Percentiles rank a stretch among this genome's conserved stretches.
Conservation (phyloP, 2,797 vertebrate species). For the Sandelia bainsii region DNA sequence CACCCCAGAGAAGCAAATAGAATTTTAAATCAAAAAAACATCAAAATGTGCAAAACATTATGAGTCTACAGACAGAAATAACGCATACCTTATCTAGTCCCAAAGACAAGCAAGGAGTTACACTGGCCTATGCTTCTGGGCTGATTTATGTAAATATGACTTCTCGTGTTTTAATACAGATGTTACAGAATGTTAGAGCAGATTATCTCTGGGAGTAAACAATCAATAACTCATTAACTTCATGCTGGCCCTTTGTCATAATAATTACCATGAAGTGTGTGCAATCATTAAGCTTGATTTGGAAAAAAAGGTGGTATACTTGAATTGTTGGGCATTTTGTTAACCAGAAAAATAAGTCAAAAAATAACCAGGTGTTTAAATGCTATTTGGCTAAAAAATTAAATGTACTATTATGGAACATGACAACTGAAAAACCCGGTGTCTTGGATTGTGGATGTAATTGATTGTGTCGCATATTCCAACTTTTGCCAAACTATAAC, state of each 20-base stretch:
- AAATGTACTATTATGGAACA: slow-evolving; percentile 16
- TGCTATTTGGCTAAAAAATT: slow-evolving; percentile 12
- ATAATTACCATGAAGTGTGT: slow-evolving; percentile 56
- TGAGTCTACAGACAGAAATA: slow-evolving; percentile 44
- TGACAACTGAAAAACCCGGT: background rate
- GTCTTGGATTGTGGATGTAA: slow-evolving; percentile 21
- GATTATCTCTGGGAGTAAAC: slow-evolving; percentile 69
- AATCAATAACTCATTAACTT: slow-evolving; percentile 76
- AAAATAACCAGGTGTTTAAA: slow-evolving; percentile 20
- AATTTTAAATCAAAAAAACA: slow-evolving; percentile 46
- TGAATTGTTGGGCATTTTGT: slow-evolving; percentile 75
- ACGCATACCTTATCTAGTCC: slow-evolving; percentile 47
- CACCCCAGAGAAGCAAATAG: slow-evolving; percentile 45
- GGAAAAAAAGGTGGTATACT: slow-evolving; percentile 47
- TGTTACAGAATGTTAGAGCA: slow-evolving; percentile 60
- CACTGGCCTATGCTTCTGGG: slow-evolving; percentile 34
- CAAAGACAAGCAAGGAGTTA: slow-evolving; percentile 59
- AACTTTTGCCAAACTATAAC: slow-evolving; percentile 54
- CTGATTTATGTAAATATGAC: slow-evolving; percentile 65
- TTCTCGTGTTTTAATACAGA: slow-evolving; percentile 68
- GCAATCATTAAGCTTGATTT: slow-evolving; percentile 62
- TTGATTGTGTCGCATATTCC: slow-evolving; percentile 17
- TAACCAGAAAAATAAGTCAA: slow-evolving; percentile 30
- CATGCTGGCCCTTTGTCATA: slow-evolving; percentile 58
- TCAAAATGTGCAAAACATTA: slow-evolving; percentile 60